Evolutionary conservation across 2,797 vertebrate species (phyloP), one percentile per base, ranked within the genome.

Genomic region (Merluccius polli): DNA sequence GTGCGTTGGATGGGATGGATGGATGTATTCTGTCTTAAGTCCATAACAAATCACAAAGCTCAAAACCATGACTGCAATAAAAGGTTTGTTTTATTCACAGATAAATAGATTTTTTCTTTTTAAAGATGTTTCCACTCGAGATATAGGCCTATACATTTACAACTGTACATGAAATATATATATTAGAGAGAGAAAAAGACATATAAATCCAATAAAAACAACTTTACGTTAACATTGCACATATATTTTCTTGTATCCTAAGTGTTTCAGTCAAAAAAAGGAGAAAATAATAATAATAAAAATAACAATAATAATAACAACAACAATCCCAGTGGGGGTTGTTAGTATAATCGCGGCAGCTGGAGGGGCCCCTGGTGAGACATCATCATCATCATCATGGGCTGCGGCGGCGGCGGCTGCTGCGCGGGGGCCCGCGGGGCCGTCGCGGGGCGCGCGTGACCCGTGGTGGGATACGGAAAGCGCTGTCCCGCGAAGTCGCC

Each of bases 321-420:
- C 11, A 38, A 71, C 70, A 75, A 77, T 87, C 67, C 0, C 35
- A 5, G 9, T 48, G 31, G 30, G 2, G 52, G 18, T 73, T 2
- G 9, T 92, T 76, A 93, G 83, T 91, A 92, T 78, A 87, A 93
- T 74, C 84, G 86, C 0, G 80, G 85, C 77, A 91, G 75, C 30
- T 74, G 48, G 0, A 83, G 85, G 29, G 63, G 71, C 0, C 73
- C 70, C 7, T 77, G 83, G 10, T 79, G 84, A 33, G 74, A 68
- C 1, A 78, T 68, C n/a, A n/a, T n/a, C n/a, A n/a, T n/a, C n/a
- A n/a, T n/a, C n/a, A n/a, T n/a, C 70, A 86, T 73, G 9, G 77
- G 78, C 27, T 87, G 87, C 8, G 76, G 84, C 75, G 82, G 80
- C 52, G n/a, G n/a, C n/a, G n/a, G n/a, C n/a, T n/a, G n/a, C n/a